These are phyloP conservation scores for Emesis russula DNA, from an alignment of 2,888 invertebrate genomes.

Conservation along the genomic window DNA sequence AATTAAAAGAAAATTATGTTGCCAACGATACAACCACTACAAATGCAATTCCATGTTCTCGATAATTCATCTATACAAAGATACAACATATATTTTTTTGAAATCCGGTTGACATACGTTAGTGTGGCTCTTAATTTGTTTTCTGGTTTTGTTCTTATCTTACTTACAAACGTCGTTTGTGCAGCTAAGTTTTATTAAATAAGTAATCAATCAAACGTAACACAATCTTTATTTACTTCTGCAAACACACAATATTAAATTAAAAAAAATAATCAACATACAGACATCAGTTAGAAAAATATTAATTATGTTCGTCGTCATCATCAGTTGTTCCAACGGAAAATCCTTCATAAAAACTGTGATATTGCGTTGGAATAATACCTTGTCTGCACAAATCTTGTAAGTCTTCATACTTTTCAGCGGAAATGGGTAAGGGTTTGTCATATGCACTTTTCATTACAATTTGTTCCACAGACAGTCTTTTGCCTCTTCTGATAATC, in stretches of 20 bases:
- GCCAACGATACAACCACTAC: too few species aligned
- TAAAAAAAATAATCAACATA: slow-evolving; percentile 6
- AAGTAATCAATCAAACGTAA: neutral
- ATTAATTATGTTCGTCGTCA: slow-evolving; percentile 10
- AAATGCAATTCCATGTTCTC: too few species aligned
- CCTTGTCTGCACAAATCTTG: slow-evolving; percentile 19
- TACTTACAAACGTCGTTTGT: too few species aligned
- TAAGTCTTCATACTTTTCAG: slow-evolving; percentile 24
- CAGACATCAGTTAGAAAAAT: slow-evolving; percentile 21
- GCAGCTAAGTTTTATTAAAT: too few species aligned
- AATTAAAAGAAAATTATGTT: too few species aligned
- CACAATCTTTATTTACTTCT: neutral
- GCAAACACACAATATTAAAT: slow-evolving; percentile 1
- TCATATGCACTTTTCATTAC: neutral
- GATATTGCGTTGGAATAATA: slow-evolving; percentile 16
- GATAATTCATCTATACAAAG: too few species aligned
- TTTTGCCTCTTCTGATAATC: slow-evolving; percentile 37
- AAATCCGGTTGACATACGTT: too few species aligned
- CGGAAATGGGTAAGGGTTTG: slow-evolving; percentile 21
- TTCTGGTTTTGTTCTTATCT: too few species aligned
- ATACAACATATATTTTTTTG: too few species aligned
- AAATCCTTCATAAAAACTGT: slow-evolving; percentile 4
- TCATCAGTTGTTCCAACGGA: neutral
- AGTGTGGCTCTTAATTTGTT: too few species aligned
- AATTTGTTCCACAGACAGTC: slow-evolving; percentile 11